Evolutionary conservation across 1,140 invertebrate genomes (phyloP).

Genomic region (Chironomus striatipennis): DNA sequence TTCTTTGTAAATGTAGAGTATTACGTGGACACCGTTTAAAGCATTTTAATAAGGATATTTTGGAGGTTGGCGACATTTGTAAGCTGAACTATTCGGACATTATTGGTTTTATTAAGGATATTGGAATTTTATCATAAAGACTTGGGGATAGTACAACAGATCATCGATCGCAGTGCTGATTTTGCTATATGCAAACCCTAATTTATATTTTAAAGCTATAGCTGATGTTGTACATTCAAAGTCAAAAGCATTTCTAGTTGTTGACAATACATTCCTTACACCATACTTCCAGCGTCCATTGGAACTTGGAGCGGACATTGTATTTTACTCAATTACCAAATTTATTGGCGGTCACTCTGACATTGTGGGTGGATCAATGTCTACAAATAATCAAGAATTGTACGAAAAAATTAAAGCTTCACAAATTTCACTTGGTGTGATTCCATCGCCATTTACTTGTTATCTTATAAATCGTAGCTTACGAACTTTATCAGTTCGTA

Average conservation of each 20-base stretch:
- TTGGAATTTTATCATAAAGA: too few species aligned
- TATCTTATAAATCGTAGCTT: slow-evolving; percentile 65
- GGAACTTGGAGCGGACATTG: slow-evolving; percentile 66
- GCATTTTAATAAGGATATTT: too few species aligned
- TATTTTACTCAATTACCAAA: slow-evolving; percentile 73
- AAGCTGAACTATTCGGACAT: too few species aligned
- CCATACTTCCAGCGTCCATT: slow-evolving; percentile 73
- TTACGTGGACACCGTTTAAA: too few species aligned
- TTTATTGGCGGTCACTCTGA: slow-evolving; percentile 85
- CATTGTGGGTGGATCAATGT: slow-evolving; percentile 69
- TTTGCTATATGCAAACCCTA: too few species aligned
- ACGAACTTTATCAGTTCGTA: slow-evolving; percentile 66
- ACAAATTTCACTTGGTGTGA: slow-evolving; percentile 62
- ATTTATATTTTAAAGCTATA: too few species aligned
- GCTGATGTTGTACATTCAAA: slow-evolving; percentile 46
- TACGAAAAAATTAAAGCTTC: slow-evolving; percentile 52
- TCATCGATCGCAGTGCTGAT: too few species aligned
- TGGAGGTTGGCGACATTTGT: too few species aligned
- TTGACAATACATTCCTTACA: slow-evolving; percentile 82
- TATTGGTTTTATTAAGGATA: too few species aligned
- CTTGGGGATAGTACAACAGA: too few species aligned
- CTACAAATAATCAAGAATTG: slow-evolving; percentile 52
- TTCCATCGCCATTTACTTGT: slow-evolving; percentile 77
- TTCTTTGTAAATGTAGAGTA: too few species aligned
- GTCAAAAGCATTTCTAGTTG: slow-evolving; percentile 53